Base-by-base conservation (phyloP, 2,888 invertebrate species). In the Dexiosoma caninum region DNA sequence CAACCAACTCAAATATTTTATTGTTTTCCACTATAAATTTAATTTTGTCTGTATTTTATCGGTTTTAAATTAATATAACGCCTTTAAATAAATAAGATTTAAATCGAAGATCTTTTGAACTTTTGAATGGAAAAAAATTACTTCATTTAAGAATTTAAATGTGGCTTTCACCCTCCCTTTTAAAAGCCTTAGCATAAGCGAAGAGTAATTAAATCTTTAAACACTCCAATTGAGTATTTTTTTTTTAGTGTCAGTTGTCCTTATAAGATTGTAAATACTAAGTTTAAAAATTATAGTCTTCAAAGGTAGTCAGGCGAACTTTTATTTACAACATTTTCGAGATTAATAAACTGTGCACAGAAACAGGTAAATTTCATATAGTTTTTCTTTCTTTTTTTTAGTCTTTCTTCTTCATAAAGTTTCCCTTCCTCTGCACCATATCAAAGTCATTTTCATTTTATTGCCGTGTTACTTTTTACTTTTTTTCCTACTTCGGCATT, bases 271-370 rank as follows among this genome's bases (percentile, higher is more conserved):
- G n/a, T n/a, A n/a, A n/a, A n/a, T n/a, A n/a, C n/a, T n/a, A n/a
- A n/a, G n/a, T n/a, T n/a, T n/a, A n/a, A n/a, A n/a, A n/a, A n/a
- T n/a, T n/a, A 21, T n/a, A 12, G 6, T 75, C 16, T 23, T 19
- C 12, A 7, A 55, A 46, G 30, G 55, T 55, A 66, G 44, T 30
- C 27, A 40, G 42, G 60, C 66, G 19, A 9, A 55, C 40, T n/a
- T 66, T 75, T 40, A 66, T 69, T 76, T 46, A 69, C 27, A 69
- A 30, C 27, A 12, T 37, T 62, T 46, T 37, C 12, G 19, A 69
- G 69, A 60, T 69, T 53, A 67, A 76, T 75, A 75, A 76, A 66
- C 49, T 49, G n/a, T n/a, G 16, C 30, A 42, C 59, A 44, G 60
- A 60, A 42, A 37, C 10, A 19, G 19, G 16, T 69, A 51, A 12